phyloP scores from a whole-genome alignment of 1,140 invertebrate genomes.

The Aethina tumida region DNA sequence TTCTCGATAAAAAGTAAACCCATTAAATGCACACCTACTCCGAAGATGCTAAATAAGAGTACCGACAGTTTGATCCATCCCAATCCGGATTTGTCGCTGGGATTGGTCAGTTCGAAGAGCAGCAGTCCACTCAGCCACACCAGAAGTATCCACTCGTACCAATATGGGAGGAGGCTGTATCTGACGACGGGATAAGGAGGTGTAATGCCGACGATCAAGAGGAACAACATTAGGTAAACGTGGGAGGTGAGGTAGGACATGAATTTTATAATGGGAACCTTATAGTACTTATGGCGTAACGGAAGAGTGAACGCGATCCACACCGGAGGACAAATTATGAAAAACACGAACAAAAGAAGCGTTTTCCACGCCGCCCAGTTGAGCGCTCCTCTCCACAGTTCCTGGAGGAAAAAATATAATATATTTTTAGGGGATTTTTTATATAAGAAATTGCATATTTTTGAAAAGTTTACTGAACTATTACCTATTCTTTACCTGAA shows the following conservation, averaged over 20 bases:
- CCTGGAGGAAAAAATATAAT: slow-evolving; percentile 45
- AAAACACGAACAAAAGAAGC: slow-evolving; percentile 80
- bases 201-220: slow-evolving; percentile 83
- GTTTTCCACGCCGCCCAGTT: slow-evolving; percentile 95
- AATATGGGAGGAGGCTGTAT: slow-evolving; percentile 63
- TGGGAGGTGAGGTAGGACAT: slow-evolving; percentile 98
- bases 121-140: slow-evolving; percentile 93
- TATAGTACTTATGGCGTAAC: slow-evolving; percentile 89
- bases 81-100: slow-evolving; percentile 87
- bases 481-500: slow-evolving; percentile 61
- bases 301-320: slow-evolving; percentile 96
- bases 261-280: slow-evolving; percentile 97
- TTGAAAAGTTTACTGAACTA: too few relatives aligned
- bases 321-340: slow-evolving; percentile 87
- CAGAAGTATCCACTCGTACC: slow-evolving; percentile 94
- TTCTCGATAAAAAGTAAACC: slow-evolving; percentile 60
- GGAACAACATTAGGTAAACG: slow-evolving; percentile 90
- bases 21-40: slow-evolving; percentile 80
- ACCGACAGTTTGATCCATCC: slow-evolving; percentile 91
- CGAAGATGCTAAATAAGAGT: slow-evolving; percentile 83
- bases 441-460: too few relatives aligned
- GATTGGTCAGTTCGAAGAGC: slow-evolving; percentile 92
- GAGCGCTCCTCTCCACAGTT: slow-evolving; percentile 92
- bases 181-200: slow-evolving; percentile 76
- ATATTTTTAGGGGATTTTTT: background rate